Conservation (phyloP, 2,797 vertebrate genomes). For the Lacerta bilineata region DNA sequence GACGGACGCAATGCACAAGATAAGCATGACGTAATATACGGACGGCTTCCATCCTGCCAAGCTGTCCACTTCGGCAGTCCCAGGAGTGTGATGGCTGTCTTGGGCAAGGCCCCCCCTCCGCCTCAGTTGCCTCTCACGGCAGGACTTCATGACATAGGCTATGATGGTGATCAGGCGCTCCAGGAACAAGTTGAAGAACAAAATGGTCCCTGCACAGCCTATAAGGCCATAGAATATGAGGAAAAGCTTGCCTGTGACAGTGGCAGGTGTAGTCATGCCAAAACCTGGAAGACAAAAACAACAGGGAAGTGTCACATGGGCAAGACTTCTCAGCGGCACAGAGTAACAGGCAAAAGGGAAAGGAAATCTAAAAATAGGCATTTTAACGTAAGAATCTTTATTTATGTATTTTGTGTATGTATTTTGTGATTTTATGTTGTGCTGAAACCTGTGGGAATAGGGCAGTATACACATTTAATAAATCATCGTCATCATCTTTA, state of each 20-base stretch:
- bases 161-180: conserved; percentile 95
- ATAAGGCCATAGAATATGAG: conserved; percentile 95
- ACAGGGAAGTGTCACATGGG: conserved; percentile 52
- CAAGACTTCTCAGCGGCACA: background rate
- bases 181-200: conserved; percentile 97
- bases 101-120: conserved; percentile 80
- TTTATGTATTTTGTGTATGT: no score
- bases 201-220: conserved; percentile 93
- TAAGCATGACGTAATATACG: conserved; percentile 94
- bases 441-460: no score
- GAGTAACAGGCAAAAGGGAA: background rate
- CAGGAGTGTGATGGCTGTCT: conserved; percentile 65
- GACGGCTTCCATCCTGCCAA: conserved; percentile 93
- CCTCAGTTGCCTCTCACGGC: conserved; percentile 84
- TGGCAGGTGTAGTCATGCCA: conserved; percentile 95
- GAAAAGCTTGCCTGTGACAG: conserved; percentile 92
- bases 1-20: conserved; percentile 89
- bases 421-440: no score
- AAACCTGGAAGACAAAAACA: conserved; percentile 86
- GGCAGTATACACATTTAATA: no score
- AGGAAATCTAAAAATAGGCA: background rate
- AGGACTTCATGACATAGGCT: conserved; percentile 88
- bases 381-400: background rate
- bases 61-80: conserved; percentile 73
- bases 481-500: no score